Base-by-base conservation (phyloP, 2,797 vertebrate genomes). In the Smutsia temminckii region DNA sequence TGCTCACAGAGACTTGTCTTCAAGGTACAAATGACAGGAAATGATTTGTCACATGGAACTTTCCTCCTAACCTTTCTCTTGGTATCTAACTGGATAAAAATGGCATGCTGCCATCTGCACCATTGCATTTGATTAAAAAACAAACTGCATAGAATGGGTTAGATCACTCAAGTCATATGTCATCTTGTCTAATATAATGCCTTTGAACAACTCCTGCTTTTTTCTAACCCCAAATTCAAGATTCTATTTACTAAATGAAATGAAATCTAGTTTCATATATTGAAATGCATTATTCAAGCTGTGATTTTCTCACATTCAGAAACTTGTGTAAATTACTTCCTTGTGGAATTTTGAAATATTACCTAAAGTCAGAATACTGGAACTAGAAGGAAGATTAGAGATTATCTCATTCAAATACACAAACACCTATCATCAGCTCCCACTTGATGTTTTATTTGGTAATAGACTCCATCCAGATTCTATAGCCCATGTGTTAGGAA, bases 81-180 rank as follows among this genome's bases (percentile, higher is more conserved):
- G 57, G 75, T 21, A 79, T 51, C 61, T 91, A 68, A 64, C 32
- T 6, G 17, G 49, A 92, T 57, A 86, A 37, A 92, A 97, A 93
- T 64, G 32, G 66, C 0, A 0, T 85, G 55, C 29, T 94, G 85
- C 79, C 89, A 77, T 74, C 88, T 93, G 20, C 61, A 94, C 59
- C 3, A 0, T 32, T 57, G 64, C 61, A 91, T 86, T 91, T 89
- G 91, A 97, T 96, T 96, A 96, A 96, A 97, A 97, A 96, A 89
- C 91, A 97, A 96, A 95, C 21, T 40, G 1, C 53, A 85, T 0
- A 27, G 29, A 84, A 64, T 87, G 89, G 59, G 3, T 69, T 57
- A 92, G 93, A 75, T 40, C 94, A 7, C 8, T 37, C 74, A 91
- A 96, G n/a, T 89, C 71, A 46, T 49, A 78, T 10, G 40, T 89